A percentile compares a stretch with the other conserved stretches of the same genome.
Conservation (phyloP, 2,888 invertebrate genomes). For the Temnothorax ravouxi region DNA sequence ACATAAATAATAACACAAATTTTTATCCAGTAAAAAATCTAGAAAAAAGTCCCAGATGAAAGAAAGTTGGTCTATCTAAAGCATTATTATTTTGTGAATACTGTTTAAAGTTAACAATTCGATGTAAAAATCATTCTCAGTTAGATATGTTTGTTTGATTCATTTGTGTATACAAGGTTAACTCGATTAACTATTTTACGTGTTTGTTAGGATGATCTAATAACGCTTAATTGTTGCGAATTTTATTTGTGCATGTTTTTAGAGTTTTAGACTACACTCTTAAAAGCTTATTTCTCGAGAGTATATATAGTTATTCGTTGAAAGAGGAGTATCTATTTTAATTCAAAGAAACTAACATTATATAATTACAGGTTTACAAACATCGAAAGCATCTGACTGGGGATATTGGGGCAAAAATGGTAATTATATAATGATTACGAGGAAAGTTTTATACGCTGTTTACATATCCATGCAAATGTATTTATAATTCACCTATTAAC, state of each 20-base stretch:
- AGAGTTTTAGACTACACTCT: background rate
- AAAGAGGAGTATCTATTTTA: background rate
- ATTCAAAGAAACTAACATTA: background rate
- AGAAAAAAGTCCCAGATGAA: background rate
- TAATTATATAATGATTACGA: slow-evolving; percentile 62
- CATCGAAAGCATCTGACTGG: slow-evolving; percentile 72
- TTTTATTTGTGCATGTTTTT: background rate
- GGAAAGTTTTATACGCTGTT: background rate
- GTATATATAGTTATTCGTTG: background rate
- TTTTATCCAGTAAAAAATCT: slow-evolving; percentile 6
- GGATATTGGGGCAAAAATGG: slow-evolving; percentile 77
- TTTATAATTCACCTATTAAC: background rate
- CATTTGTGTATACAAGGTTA: slow-evolving; percentile 23
- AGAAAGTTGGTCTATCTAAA: background rate
- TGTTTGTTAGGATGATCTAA: background rate
- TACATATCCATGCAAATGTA: background rate
- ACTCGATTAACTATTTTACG: background rate
- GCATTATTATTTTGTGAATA: background rate
- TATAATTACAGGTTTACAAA: slow-evolving; percentile 71
- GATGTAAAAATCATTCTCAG: background rate
- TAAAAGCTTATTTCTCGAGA: background rate
- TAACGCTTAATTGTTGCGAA: background rate
- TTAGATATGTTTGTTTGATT: background rate
- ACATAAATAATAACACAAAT: background rate
- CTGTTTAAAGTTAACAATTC: background rate